These are phyloP conservation scores for Strigamia maritima DNA, from an alignment of 2,888 invertebrate species.

Conservation along the genomic window DNA sequence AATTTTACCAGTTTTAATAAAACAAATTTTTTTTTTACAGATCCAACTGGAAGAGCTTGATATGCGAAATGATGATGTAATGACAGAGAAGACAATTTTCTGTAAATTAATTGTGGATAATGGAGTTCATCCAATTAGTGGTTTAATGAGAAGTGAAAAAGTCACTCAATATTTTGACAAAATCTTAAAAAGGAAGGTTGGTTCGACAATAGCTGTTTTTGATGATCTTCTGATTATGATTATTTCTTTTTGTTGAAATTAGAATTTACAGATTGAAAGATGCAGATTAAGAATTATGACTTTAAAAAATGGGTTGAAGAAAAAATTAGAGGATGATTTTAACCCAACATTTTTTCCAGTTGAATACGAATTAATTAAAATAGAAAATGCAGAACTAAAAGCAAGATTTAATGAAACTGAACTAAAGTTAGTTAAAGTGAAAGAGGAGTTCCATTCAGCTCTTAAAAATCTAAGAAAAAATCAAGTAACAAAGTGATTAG, in stretches of 20 bases:
- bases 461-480: background rate
- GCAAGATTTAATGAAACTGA: background rate
- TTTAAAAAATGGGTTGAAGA: background rate
- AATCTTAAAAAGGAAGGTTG: background rate
- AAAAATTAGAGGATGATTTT: background rate
- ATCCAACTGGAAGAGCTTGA: background rate
- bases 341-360: background rate
- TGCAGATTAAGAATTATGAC: background rate
- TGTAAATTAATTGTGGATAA: background rate
- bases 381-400: background rate
- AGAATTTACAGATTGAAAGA: conserved; percentile 5
- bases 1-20: no score
- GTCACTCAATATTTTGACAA: background rate
- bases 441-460: background rate
- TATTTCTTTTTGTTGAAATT: background rate
- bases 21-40: background rate
- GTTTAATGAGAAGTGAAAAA: background rate
- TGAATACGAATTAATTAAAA: background rate
- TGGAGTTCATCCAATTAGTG: background rate
- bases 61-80: background rate
- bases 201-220: background rate
- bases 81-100: background rate
- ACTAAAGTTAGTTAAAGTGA: background rate
- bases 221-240: background rate
- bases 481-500: background rate